Percentiles rank a stretch among this genome's conserved stretches.
phyloP scores from a whole-genome alignment of 2,113 vertebrate species.

The Leucosticte australis region DNA sequence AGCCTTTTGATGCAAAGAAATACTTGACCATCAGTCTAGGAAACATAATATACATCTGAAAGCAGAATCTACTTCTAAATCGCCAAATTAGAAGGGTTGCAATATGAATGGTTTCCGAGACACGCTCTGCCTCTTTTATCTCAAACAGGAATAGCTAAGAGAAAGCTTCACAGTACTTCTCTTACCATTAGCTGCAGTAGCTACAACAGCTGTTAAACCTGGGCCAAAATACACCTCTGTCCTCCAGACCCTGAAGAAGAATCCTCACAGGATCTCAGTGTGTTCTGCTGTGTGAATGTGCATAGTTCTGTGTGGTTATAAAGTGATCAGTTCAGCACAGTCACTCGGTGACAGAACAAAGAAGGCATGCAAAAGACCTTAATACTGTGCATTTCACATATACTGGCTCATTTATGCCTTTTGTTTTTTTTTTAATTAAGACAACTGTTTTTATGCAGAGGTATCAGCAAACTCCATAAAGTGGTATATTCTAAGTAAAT shows the following conservation, averaged over 20 bases:
- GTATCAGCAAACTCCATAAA: not conserved
- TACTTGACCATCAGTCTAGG: not conserved
- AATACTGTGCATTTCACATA: not conserved
- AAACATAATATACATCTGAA: not conserved
- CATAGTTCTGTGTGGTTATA: not conserved
- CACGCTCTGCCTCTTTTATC: not conserved
- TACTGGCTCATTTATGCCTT: not conserved
- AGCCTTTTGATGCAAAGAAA: not conserved
- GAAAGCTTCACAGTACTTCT: not conserved
- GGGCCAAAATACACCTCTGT: not conserved
- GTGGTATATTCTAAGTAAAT: not conserved
- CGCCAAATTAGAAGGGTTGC: not conserved
- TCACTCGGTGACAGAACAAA: not conserved
- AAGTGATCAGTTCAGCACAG: not conserved
- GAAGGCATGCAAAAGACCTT: not conserved
- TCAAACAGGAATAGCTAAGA: not conserved
- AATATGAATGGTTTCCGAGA: not conserved
- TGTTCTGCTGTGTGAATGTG: rapidly evolving
- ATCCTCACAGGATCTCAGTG: not conserved
- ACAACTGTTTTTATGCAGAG: not conserved
- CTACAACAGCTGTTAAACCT: not conserved
- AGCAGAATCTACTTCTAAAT: not conserved
- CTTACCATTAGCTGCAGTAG: not conserved
- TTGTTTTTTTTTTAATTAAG: not conserved
- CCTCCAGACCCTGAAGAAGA: not conserved